A percentile compares a stretch with the other conserved stretches of the same genome.
Evolutionary conservation across 1,140 invertebrate species (phyloP).

Genomic region (Macrobrachium nipponense): DNA sequence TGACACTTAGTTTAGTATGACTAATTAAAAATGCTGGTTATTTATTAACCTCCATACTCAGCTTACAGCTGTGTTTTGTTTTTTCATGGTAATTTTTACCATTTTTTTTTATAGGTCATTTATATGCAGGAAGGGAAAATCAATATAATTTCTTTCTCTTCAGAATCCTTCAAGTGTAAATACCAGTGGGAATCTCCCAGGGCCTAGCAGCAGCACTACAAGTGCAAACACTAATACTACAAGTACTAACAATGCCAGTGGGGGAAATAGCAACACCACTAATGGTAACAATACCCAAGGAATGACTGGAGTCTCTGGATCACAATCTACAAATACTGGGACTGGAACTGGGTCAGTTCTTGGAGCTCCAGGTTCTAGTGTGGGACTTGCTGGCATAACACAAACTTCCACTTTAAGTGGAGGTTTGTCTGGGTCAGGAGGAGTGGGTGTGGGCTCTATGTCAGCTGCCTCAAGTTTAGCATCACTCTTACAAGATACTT

Average conservation of each 20-base stretch:
- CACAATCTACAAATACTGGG: conserved; percentile 44
- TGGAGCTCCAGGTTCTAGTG: conserved; percentile 20
- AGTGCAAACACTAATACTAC: conserved; percentile 8
- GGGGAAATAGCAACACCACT: not conserved
- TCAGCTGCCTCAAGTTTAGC: conserved; percentile 43
- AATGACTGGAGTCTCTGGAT: conserved; percentile 52
- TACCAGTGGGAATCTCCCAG: conserved; percentile 7
- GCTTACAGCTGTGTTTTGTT: not conserved
- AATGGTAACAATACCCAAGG: conserved; percentile 17
- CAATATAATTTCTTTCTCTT: not conserved
- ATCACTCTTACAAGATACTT: conserved; percentile 44
- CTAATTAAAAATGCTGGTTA: no score
- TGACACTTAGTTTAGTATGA: no score
- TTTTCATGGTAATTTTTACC: not conserved
- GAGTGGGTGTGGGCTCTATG: conserved; percentile 25
- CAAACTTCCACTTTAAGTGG: conserved; percentile 2
- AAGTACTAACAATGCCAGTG: not conserved
- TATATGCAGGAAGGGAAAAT: not conserved
- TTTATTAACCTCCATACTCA: not conserved
- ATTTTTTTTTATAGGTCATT: conserved; percentile 2
- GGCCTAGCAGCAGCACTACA: conserved; percentile 22
- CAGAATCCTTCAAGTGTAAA: conserved; percentile 27
- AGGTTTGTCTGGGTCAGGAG: conserved; percentile 16
- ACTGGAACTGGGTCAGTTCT: conserved; percentile 38
- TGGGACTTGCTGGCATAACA: not conserved